Evolutionary conservation across 2,113 vertebrate genomes (phyloP).

Genomic region (Sorex fumeus): DNA sequence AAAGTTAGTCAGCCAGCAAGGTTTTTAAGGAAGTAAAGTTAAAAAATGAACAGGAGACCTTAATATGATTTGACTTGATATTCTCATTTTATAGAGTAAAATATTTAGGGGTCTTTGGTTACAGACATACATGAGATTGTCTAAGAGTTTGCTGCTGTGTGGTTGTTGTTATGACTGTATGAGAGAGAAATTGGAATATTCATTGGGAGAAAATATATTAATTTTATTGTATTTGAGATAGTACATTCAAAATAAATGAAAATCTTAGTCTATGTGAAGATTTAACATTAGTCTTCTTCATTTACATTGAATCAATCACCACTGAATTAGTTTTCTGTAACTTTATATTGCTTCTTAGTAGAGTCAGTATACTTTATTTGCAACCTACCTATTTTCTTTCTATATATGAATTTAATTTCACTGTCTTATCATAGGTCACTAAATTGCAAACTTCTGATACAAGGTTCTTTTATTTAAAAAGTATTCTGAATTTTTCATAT

Average conservation of each 20-base stretch:
- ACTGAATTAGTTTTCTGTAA: slow-evolving; percentile 62
- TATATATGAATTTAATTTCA: slow-evolving; percentile 31
- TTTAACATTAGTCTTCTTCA: neutral
- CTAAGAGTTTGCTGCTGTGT: neutral
- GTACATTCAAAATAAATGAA: slow-evolving; percentile 16
- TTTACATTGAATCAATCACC: neutral
- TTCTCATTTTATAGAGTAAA: slow-evolving; percentile 21
- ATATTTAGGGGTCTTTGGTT: neutral
- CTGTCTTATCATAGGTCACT: slow-evolving; percentile 2
- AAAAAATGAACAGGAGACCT: slow-evolving; percentile 38
- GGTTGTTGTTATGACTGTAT: neutral
- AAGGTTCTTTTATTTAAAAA: neutral
- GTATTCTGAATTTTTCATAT: neutral
- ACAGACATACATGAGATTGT: neutral
- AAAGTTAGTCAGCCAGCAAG: slow-evolving; percentile 11
- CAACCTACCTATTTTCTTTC: neutral
- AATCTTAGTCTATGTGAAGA: neutral
- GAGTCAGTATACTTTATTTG: neutral
- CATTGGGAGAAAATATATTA: neutral
- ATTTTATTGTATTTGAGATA: slow-evolving; percentile 27
- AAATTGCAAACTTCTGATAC: slow-evolving; percentile 24
- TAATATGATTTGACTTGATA: neutral
- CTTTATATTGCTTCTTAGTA: neutral
- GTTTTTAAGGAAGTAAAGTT: slow-evolving; percentile 18
- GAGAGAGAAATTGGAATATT: neutral